phyloP scores from a whole-genome alignment of 2,113 vertebrate species.

The Brachyhypopomus gauderio region DNA sequence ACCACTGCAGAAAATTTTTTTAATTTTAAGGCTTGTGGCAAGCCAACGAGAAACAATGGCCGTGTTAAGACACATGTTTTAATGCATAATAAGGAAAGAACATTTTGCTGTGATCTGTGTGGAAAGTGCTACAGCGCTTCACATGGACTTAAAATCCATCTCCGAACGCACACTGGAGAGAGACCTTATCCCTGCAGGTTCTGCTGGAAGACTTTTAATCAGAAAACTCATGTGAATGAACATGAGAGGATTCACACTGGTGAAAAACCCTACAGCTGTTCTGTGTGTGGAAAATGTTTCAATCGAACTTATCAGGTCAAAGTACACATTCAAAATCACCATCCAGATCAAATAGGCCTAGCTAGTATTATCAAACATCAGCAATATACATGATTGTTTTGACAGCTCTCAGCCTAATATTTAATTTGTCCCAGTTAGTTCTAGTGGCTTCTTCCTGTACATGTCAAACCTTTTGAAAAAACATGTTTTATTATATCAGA shows the following conservation, averaged over 20 bases:
- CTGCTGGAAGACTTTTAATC: constrained; percentile 44
- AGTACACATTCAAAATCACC: constrained; percentile 40
- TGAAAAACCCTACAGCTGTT: constrained; percentile 41
- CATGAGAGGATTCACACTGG: constrained; percentile 44
- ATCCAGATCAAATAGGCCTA: constrained; percentile 22
- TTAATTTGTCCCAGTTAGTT: background rate
- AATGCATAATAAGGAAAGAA: background rate
- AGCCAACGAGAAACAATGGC: background rate
- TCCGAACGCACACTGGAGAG: constrained; percentile 40
- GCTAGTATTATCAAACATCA: constrained; percentile 36
- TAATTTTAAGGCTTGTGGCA: constrained; percentile 15
- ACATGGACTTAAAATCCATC: constrained; percentile 38
- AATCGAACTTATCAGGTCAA: constrained; percentile 40
- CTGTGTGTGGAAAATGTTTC: constrained; percentile 35
- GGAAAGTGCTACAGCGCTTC: constrained; percentile 44
- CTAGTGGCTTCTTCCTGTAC: background rate
- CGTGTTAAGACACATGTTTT: constrained; percentile 6
- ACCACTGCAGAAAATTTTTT: constrained; percentile 12
- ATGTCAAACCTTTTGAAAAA: background rate
- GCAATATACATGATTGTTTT: background rate
- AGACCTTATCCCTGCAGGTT: constrained; percentile 41
- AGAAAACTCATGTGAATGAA: constrained; percentile 39
- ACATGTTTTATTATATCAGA: no score
- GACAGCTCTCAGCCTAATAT: background rate
- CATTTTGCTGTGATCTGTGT: constrained; percentile 34